Evolutionary conservation across 2,113 vertebrate genomes (phyloP), one percentile per base, ranked within the genome.

Genomic region (Manacus vitellinus): DNA sequence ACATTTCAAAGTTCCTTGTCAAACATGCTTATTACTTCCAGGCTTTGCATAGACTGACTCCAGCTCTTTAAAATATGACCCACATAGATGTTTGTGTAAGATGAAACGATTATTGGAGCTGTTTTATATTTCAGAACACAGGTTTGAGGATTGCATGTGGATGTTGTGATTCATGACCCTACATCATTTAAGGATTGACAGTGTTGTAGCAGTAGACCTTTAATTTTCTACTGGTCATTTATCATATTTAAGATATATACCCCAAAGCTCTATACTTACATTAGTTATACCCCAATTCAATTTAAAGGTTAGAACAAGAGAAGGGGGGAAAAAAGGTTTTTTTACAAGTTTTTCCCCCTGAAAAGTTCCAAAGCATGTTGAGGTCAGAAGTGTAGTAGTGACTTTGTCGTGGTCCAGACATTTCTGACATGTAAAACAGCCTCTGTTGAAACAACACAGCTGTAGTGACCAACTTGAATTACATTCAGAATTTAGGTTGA

Each of bases 321-420:
- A n/a, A 35, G 2, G 5, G n/a, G n/a, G 16, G 37, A 10, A 2
- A 0, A 28, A 27, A 8, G 3, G 3, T 1, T 8, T 59, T 77
- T 80, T 75, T 49, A 37, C 4, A 54, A 37, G 10, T 55, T 92
- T 67, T 18, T 16, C 7, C 20, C 21, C 12, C 4, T 13, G 12
- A 52, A 73, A 91, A 31, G 7, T 92, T 95, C 23, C 63, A 58
- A 77, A 81, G 47, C 20, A 39, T 67, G 47, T 71, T 43, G 80
- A 92, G 74, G 76, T 39, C 39, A 67, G 22, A n/a, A 83, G 12
- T 41, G 23, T 61, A 74, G 17, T 20, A 67, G 27, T 74, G 55
- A 81, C 61, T 55, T 74, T 70, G 49, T 65, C 86, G 43, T 62
- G 46, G 31, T 66, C 52, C 72, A 77, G 65, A 68, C 6, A 0